Evolutionary conservation across 2,888 invertebrate species (phyloP), one percentile per base, ranked within the genome.

Genomic region (Heliconius ethilla): DNA sequence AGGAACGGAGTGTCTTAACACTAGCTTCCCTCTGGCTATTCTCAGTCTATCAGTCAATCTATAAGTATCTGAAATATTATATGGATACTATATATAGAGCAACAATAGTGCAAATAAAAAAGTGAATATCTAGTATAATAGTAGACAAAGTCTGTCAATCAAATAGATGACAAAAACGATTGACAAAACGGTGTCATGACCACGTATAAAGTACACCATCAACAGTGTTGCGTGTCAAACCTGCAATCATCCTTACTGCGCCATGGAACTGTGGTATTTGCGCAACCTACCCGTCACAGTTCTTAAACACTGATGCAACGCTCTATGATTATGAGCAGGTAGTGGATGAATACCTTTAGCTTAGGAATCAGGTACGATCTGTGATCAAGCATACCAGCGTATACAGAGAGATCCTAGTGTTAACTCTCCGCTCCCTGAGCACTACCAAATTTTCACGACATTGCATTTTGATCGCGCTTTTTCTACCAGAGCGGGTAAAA

Each of bases 221-320:
- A 70, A 37, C 62, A 51, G 75, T 40, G 70, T 77, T 79, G 80
- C 62, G 59, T 77, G 72, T 77, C 75, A 75, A 77, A 77, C 75
- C 79, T 62, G 70, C 80, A 79, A 79, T 80, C 79, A 80, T 75
- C 69, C 65, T 75, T 70, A 63, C 73, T 40, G 62, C 76, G 67
- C 72, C 75, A 79, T 73, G 45, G 75, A 55, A 79, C 70, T 33
- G 77, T 73, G 51, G 37, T 51, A 80, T 80, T 78, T 75, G 73
- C 74, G 77, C 27, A 66, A 75, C 40, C 45, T 2, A 63, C 72
- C 75, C 62, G 72, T 55, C 78, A 65, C 75, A 33, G 70, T 79
- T 75, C 80, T 76, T 77, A 76, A 79, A 75, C 80, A 77, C 75
- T 65, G 75, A 51, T 66, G 59, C 59, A 59, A 76, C 22, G 55